Evolutionary conservation across 2,888 invertebrate species (phyloP), one percentile per base, ranked within the genome.

Genomic region (Adelphocoris suturalis): DNA sequence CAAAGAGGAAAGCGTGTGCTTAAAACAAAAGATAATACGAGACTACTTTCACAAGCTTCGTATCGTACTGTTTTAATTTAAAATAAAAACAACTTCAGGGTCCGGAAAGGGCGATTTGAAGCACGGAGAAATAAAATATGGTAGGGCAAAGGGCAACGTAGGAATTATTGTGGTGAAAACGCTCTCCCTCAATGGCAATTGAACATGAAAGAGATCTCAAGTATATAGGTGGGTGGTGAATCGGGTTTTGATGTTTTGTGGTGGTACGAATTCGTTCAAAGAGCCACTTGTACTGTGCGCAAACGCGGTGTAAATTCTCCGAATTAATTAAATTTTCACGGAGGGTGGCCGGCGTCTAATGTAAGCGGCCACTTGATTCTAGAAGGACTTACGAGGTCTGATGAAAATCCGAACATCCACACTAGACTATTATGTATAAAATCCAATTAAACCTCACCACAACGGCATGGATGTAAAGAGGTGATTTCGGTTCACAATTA

Each of bases 11-110:
- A 13, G n/a, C 52, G 52, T 5, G 3, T 57, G 5, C 7, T n/a
- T 57, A n/a, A n/a, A n/a, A 57, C 57, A 57, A 57, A 57, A n/a
- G n/a, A n/a, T 52, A n/a, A 57, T n/a, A 16, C n/a, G 57, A 57
- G 57, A 57, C 14, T n/a, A n/a, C n/a, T n/a, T 57, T 52, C 52
- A n/a, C n/a, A n/a, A 16, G 57, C n/a, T 57, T 52, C 52, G 2
- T 52, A 5, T n/a, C 57, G 19, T 12, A n/a, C n/a, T 57, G 57
- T 57, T 57, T 52, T 57, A 57, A 57, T 57, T 57, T 57, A n/a
- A 57, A 57, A 57, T 13, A 57, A n/a, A 14, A 57, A 57, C n/a
- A 57, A 16, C 57, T 12, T n/a, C n/a, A n/a, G 57, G n/a, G 52
- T 16, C 16, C 16, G 57, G 57, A 57, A 57, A 57, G 57, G n/a